A percentile compares a stretch with the other conserved stretches of the same genome.
phyloP scores from a whole-genome alignment of 2,113 vertebrate genomes.

The Mus pahari region DNA sequence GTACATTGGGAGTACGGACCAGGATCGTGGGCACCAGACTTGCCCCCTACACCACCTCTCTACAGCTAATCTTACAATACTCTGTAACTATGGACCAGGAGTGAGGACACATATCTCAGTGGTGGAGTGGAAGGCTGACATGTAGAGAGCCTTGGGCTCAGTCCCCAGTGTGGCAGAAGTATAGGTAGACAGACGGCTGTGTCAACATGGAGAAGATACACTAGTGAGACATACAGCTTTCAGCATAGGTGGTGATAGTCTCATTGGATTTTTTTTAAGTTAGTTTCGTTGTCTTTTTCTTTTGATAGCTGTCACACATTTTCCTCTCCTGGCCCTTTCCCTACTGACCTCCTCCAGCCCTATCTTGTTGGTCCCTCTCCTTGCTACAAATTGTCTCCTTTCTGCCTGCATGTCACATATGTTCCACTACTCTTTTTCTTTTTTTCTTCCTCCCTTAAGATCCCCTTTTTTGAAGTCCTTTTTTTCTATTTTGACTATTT shows the following conservation, averaged over 20 bases:
- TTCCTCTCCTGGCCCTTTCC: background rate
- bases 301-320: too few relatives aligned
- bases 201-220: background rate
- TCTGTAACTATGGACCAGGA: background rate
- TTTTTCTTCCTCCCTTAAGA: too few relatives aligned
- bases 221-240: background rate
- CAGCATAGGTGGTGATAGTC: background rate
- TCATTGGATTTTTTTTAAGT: too few relatives aligned
- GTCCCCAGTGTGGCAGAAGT: background rate
- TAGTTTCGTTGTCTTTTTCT: background rate
- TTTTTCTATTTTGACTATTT: background rate
- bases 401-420: background rate
- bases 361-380: too few relatives aligned
- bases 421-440: background rate
- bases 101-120: too few relatives aligned
- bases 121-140: too few relatives aligned
- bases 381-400: background rate
- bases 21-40: background rate
- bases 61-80: background rate
- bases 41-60: background rate
- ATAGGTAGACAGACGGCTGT: background rate
- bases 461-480: background rate
- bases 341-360: background rate
- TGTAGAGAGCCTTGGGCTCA: background rate
- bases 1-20: background rate